Base-by-base conservation (phyloP, 2,113 vertebrate species). In the Narcine bancroftii region DNA sequence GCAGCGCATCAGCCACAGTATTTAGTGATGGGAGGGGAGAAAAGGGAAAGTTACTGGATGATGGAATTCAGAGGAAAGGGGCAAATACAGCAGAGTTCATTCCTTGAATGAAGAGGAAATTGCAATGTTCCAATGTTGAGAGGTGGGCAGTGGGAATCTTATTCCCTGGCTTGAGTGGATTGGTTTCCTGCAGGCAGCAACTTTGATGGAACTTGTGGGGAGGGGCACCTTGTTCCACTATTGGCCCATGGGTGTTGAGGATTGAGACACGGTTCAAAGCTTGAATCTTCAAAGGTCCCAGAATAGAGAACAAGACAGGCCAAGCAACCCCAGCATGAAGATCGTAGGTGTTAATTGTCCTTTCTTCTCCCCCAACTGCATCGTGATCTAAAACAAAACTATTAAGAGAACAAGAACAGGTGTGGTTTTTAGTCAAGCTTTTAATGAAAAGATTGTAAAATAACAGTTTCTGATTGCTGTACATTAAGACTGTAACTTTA, bases 371-470 rank as follows among this genome's bases (percentile, higher is more conserved):
- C 33, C 6, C 3, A 56, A 83, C 47, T 13, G 26, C 47, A 21
- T 4, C 36, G 33, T 3, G 53, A 60, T 3, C 33, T 87, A 6
- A 1, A 19, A 21, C 1, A 17, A 47, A 3, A n/a, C 53, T n/a
- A 36, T 83, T 5, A 87, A 60, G 33, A 36, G 53, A 50, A 87
- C 33, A 6, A 1, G 53, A 33, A 60, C 53, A 15, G 0, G 0
- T 2, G 17, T 91, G 63, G 65, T 97, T 98, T 98, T 98, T 96
- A 97, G 97, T 97, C 97, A 98, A 98, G 97, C 97, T 98, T 99
- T 99, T 99, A 99, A 99, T 99, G 97, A 98, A 99, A 99, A 99
- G 98, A 97, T 98, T 97, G 97, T 98, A 99, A 99, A 99, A 98
- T 98, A 99, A 98, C 97, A 97, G 97, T 98, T 98, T 98, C 95